Percentiles rank a stretch among this genome's conserved stretches.
These are phyloP conservation scores for Bombylius discolor DNA, from an alignment of 2,888 invertebrate genomes.

Conservation along the genomic window DNA sequence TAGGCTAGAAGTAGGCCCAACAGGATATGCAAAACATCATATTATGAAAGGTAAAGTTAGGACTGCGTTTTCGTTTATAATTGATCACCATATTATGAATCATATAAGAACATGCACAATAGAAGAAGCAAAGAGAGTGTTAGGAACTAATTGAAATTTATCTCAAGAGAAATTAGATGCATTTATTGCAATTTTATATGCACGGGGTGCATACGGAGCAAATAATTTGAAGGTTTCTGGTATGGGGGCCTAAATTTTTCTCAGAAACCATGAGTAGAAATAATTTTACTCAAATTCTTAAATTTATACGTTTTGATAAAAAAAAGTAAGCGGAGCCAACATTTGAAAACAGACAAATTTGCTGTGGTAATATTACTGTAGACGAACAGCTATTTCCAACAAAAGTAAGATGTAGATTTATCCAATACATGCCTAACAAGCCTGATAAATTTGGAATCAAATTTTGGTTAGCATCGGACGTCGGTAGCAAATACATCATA, in stretches of 20 bases:
- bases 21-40: slow-evolving; percentile 13
- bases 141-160: slow-evolving; percentile 11
- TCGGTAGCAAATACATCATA: slow-evolving; percentile 15
- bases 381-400: slow-evolving; percentile 15
- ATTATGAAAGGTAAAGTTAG: slow-evolving; percentile 12
- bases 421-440: slow-evolving; percentile 19
- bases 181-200: slow-evolving; percentile 8
- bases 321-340: not conserved
- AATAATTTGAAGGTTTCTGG: slow-evolving; percentile 4
- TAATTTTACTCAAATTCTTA: not conserved
- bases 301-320: slow-evolving; percentile 1
- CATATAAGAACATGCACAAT: slow-evolving; percentile 14
- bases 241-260: not conserved
- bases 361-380: slow-evolving; percentile 9
- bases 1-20: slow-evolving; percentile 4
- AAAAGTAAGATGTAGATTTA: slow-evolving; percentile 17
- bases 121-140: slow-evolving; percentile 11
- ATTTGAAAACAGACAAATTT: slow-evolving; percentile 2
- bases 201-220: slow-evolving; percentile 9
- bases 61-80: slow-evolving; percentile 14
- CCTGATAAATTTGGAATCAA: slow-evolving; percentile 15
- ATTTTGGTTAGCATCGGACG: slow-evolving; percentile 18
- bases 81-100: slow-evolving; percentile 12
- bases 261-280: not conserved
- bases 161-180: slow-evolving; percentile 8